These are phyloP conservation scores for Pogonognathellus flavescens DNA, from an alignment of 1,140 invertebrate genomes.

Conservation along the genomic window DNA sequence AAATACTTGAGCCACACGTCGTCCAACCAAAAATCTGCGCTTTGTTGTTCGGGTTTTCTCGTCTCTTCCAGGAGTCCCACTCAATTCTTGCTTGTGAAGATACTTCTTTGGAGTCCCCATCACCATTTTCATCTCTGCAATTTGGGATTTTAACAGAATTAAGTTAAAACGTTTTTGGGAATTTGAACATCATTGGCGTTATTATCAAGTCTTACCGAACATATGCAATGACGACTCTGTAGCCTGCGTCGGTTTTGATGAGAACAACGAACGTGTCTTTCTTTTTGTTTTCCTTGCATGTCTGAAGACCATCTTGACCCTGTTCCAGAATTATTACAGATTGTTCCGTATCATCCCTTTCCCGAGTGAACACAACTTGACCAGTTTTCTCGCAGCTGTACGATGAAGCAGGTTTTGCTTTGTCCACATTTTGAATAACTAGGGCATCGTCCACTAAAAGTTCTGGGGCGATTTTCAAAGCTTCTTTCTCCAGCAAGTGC, in stretches of 20 bases:
- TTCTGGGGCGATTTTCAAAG: neutral
- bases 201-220: neutral
- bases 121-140: neutral
- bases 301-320: neutral
- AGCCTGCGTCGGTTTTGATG: neutral
- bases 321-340: neutral
- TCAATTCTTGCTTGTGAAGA: neutral
- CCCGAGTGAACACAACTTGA: neutral
- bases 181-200: neutral
- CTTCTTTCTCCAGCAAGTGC: neutral
- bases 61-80: neutral
- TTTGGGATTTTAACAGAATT: neutral
- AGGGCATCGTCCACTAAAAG: neutral
- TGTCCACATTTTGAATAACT: neutral
- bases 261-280: neutral
- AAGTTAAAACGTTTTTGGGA: neutral
- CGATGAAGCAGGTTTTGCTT: neutral
- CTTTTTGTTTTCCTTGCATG: neutral
- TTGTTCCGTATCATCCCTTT: neutral
- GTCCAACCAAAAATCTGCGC: constrained; percentile 9
- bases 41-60: neutral
- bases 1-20: neutral
- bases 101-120: neutral
- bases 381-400: neutral
- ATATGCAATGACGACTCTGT: neutral